phyloP scores from a whole-genome alignment of 2,888 invertebrate genomes.

The Caenorhabditis sp. region DNA sequence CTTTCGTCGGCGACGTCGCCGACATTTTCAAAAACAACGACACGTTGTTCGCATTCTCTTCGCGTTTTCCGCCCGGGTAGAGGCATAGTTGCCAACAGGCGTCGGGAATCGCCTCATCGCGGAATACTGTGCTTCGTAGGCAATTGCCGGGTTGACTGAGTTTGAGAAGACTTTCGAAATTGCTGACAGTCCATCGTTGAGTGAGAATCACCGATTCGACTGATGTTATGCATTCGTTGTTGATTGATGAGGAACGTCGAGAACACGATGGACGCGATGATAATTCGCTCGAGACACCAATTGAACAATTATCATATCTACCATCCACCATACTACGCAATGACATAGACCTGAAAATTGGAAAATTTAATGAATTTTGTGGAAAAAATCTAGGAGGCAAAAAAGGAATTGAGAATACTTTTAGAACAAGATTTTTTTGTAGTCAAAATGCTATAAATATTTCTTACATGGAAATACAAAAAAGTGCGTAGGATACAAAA shows the following conservation, averaged over 20 bases:
- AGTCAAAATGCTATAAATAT: too few species aligned
- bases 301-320: background rate
- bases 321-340: background rate
- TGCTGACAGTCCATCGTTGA: conserved; percentile 70
- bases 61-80: conserved; percentile 71
- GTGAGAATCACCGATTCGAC: conserved; percentile 66
- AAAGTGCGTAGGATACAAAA: too few species aligned
- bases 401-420: too few species aligned
- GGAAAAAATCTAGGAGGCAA: too few species aligned
- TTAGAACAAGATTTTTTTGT: background rate
- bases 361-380: background rate
- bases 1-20: conserved; percentile 62
- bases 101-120: conserved; percentile 63
- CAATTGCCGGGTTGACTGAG: conserved; percentile 69
- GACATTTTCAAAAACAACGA: conserved; percentile 71
- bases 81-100: conserved; percentile 71
- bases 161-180: conserved; percentile 67
- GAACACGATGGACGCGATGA: conserved; percentile 19
- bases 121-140: conserved; percentile 68
- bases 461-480: too few species aligned
- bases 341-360: background rate
- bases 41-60: conserved; percentile 69
- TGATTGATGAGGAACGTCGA: conserved; percentile 19
- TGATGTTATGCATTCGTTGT: conserved; percentile 64
- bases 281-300: background rate